Conservation (phyloP, 2,888 invertebrate genomes). For the Synergus gifuensis region DNA sequence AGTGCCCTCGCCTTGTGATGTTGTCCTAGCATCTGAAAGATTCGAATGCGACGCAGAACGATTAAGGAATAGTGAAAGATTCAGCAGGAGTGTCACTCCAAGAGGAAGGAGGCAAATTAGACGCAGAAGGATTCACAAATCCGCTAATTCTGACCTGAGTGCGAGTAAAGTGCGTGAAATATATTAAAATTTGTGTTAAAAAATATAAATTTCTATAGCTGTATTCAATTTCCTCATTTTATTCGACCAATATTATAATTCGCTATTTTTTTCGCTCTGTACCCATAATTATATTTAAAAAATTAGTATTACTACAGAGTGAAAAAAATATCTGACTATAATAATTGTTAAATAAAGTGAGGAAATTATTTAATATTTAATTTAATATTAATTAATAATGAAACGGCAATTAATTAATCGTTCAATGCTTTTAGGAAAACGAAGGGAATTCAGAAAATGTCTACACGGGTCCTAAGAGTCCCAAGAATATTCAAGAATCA, state of each 20-base stretch:
- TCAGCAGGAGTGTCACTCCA: slow-evolving; percentile 82
- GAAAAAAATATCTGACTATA: too few relatives aligned
- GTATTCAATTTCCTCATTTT: too few relatives aligned
- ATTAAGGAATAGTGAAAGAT: slow-evolving; percentile 82
- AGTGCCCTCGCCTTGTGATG: slow-evolving; percentile 69
- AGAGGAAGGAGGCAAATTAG: slow-evolving; percentile 79
- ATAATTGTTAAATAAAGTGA: too few relatives aligned
- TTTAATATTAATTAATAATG: too few relatives aligned
- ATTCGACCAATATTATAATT: too few relatives aligned
- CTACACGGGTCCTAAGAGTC: slow-evolving; percentile 63
- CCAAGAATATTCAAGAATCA: slow-evolving; percentile 56
- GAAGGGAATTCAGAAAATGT: slow-evolving; percentile 66
- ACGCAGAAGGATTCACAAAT: slow-evolving; percentile 68
- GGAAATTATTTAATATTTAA: too few relatives aligned
- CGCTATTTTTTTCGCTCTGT: too few relatives aligned
- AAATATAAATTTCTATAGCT: too few relatives aligned
- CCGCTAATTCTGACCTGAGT: slow-evolving; percentile 63
- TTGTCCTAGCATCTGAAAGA: slow-evolving; percentile 69
- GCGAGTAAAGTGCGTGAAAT: slow-evolving; percentile 68
- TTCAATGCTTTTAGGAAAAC: slow-evolving; percentile 65
- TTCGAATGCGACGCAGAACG: slow-evolving; percentile 82
- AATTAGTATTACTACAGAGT: too few relatives aligned
- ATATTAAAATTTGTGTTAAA: not conserved
- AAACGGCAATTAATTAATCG: too few relatives aligned
- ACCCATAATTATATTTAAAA: too few relatives aligned